These are phyloP conservation scores for Acipenser transmontanus DNA, from an alignment of 2,797 vertebrate genomes.

Conservation along the genomic window DNA sequence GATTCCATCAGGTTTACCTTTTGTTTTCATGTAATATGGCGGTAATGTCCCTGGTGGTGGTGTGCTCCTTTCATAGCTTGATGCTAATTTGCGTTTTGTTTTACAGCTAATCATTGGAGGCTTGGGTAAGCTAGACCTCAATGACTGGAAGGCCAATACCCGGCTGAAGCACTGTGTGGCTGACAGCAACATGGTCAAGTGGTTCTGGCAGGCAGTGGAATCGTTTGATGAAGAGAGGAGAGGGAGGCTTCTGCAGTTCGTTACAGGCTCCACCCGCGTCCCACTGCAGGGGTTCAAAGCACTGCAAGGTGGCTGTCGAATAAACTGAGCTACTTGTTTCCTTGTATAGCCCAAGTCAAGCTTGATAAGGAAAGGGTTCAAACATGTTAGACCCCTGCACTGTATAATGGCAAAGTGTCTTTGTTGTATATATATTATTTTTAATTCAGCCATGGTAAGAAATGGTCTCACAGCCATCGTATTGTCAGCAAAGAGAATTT, in stretches of 20 bases:
- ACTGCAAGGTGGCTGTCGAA: constrained; percentile 88
- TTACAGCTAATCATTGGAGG: constrained; percentile 87
- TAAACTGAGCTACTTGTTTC: constrained; percentile 26
- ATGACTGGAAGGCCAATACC: constrained; percentile 93
- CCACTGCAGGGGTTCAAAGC: constrained; percentile 96
- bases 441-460: too few species aligned
- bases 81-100: constrained; percentile 8
- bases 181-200: constrained; percentile 89
- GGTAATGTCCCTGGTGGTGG: neutral
- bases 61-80: neutral
- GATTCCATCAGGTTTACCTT: too few species aligned
- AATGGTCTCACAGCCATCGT: too few species aligned
- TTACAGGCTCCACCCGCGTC: constrained; percentile 88
- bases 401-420: too few species aligned
- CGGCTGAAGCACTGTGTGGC: constrained; percentile 91
- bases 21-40: neutral
- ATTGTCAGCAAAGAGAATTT: too few species aligned
- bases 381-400: too few species aligned
- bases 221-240: constrained; percentile 88
- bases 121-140: constrained; percentile 88
- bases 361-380: too few species aligned
- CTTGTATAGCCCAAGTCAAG: too few species aligned
- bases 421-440: too few species aligned
- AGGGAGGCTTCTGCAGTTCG: constrained; percentile 89
- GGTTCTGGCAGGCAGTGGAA: constrained; percentile 97